Base-by-base conservation (phyloP, 2,797 vertebrate genomes). In the Acanthopagrus latus region DNA sequence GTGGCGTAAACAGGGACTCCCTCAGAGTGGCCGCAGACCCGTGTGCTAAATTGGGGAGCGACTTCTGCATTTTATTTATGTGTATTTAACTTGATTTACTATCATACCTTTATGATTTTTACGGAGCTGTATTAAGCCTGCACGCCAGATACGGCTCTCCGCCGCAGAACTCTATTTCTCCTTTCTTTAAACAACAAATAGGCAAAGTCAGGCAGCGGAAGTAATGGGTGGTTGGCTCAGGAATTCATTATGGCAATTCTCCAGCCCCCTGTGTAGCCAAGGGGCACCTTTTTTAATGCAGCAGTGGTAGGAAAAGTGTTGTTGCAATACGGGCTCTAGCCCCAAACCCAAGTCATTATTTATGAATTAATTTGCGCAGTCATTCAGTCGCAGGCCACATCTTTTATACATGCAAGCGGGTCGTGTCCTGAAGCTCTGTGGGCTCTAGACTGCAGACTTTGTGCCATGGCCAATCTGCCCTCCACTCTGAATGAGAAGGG, bases 321-420 rank as follows among this genome's bases (percentile, higher is more conserved):
- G 89, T 91, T 93, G 90, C 88, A 90, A 92, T 92, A 89, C 48
- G 13, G 91, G 86, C 87, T 92, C 79, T 85, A 91, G 90, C 91
- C 89, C 89, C 90, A 94, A 94, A 95, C 85, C 81, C 84, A 89
- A 89, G 91, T 92, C 87, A 95, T 95, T 93, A 95, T 94, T 95
- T 94, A 94, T 95, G 88, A 94, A 95, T 94, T 94, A 93, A 95
- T 94, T 92, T 95, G 93, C 86, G 80, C 92, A 93, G 92, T 94
- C 90, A 93, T 95, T 94, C 92, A 91, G 90, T 94, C 68, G 73
- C 91, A 89, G 90, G 89, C 88, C 74, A 81, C 92, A 94, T 94
- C 90, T 94, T 95, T 94, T 92, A 94, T 94, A 94, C 92, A 94
- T 94, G 93, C 86, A 74, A 91, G 87, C 81, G 66, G 93, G 93